Conservation (phyloP, 1,140 invertebrate genomes). For the Mya arenaria region DNA sequence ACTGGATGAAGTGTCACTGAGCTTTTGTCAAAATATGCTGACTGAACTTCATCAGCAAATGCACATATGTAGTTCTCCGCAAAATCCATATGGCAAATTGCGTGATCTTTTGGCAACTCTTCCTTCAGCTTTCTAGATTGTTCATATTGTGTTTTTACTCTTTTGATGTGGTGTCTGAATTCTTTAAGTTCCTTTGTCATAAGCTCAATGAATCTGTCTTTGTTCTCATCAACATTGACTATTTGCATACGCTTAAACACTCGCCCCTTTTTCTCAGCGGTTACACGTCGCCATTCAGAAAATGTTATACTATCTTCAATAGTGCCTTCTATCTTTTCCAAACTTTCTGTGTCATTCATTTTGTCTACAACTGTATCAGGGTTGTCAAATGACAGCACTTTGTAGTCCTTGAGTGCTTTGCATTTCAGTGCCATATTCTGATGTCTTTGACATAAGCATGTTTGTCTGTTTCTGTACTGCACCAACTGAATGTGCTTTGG, state of each 20-base stretch:
- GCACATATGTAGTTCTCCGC: slow-evolving; percentile 9
- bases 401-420: not conserved
- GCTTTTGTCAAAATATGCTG: slow-evolving; percentile 13
- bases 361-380: slow-evolving; percentile 10
- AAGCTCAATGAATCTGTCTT: not conserved
- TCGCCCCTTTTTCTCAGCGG: slow-evolving; percentile 20
- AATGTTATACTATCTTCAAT: not conserved
- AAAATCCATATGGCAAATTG: slow-evolving; percentile 41
- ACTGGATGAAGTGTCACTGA: slow-evolving; percentile 4
- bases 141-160: slow-evolving; percentile 49
- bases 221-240: not conserved
- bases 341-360: slow-evolving; percentile 5
- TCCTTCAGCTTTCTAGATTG: slow-evolving; percentile 45
- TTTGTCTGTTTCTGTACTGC: slow-evolving; percentile 4
- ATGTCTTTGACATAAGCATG: slow-evolving; percentile 44
- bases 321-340: not conserved
- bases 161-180: not conserved
- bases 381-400: not conserved
- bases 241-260: not conserved
- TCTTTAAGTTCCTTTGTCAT: not conserved
- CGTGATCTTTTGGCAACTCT: slow-evolving; percentile 34
- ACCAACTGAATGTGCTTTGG: slow-evolving; percentile 29
- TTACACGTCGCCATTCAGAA: slow-evolving; percentile 20
- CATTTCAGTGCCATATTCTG: slow-evolving; percentile 40
- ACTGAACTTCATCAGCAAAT: slow-evolving; percentile 31